phyloP scores from a whole-genome alignment of 2,888 invertebrate species.

The Thyatira batis region DNA sequence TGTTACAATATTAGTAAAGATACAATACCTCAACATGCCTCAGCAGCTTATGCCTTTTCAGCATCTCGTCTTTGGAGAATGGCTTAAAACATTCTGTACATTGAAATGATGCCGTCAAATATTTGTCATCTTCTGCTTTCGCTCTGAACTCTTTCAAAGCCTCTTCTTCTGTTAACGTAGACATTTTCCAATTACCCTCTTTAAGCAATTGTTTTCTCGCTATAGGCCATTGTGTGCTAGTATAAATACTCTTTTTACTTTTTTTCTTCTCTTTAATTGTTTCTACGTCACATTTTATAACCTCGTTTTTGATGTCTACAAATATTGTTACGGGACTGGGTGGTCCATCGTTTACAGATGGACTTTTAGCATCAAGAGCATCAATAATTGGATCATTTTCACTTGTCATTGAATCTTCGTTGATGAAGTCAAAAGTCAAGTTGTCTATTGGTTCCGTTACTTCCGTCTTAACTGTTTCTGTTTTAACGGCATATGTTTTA shows the following conservation, averaged over 20 bases:
- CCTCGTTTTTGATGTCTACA: slow-evolving; percentile 4
- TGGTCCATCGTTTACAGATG: too few species aligned
- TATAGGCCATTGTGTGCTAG: neutral
- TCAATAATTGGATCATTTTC: neutral
- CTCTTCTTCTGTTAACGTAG: slow-evolving; percentile 58
- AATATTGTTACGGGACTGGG: neutral
- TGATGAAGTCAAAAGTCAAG: neutral
- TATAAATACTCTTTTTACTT: neutral
- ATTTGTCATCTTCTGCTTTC: slow-evolving; percentile 49
- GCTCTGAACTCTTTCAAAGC: slow-evolving; percentile 56
- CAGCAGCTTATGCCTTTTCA: slow-evolving; percentile 53
- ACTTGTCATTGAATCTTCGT: neutral
- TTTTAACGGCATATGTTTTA: slow-evolving; percentile 34
- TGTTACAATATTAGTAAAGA: neutral
- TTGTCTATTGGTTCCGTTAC: slow-evolving; percentile 17
- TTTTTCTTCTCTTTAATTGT: neutral
- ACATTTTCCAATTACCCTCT: slow-evolving; percentile 55
- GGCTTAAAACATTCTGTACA: slow-evolving; percentile 65
- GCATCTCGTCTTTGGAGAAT: slow-evolving; percentile 65
- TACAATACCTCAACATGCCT: slow-evolving; percentile 59
- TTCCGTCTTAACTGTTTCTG: slow-evolving; percentile 16
- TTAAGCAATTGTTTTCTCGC: slow-evolving; percentile 25
- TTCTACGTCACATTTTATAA: neutral
- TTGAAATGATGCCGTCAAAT: slow-evolving; percentile 52
- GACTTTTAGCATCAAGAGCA: neutral